phyloP scores from a whole-genome alignment of 92 coral and sea anemone species.

The Phenganax marumi region DNA sequence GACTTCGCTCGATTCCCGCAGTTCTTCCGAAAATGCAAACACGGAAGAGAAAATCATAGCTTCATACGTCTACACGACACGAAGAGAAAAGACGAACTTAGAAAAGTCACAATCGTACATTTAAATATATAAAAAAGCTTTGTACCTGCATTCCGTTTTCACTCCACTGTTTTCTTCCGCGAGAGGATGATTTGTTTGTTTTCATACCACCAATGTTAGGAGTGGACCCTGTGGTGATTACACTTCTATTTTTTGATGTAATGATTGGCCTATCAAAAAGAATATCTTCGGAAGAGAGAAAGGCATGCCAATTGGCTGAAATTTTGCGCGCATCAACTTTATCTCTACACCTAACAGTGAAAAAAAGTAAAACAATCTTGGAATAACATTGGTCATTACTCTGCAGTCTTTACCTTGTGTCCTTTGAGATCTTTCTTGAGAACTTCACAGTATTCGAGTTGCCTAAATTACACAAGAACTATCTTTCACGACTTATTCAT shows the following conservation, averaged over 20 bases:
- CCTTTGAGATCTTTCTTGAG: background rate
- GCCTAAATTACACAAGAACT: background rate
- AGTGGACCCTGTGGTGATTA: background rate
- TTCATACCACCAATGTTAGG: background rate
- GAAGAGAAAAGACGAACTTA: background rate
- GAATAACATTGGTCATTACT: background rate
- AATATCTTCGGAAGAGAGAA: too few relatives aligned
- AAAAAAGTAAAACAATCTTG: background rate
- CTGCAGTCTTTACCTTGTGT: background rate
- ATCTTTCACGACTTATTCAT: too few relatives aligned
- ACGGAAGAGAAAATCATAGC: slow-evolving; percentile 28
- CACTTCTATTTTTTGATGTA: background rate
- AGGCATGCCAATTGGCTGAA: too few relatives aligned
- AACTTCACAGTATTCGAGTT: background rate
- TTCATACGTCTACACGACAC: slow-evolving; percentile 21
- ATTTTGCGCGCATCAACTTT: background rate
- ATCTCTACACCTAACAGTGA: background rate
- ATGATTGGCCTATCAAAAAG: background rate
- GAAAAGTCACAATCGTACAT: background rate
- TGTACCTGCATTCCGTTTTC: slow-evolving; percentile 26
- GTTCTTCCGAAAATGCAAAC: slow-evolving; percentile 36
- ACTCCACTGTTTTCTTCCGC: slow-evolving; percentile 7
- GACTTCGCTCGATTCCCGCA: slow-evolving; percentile 24
- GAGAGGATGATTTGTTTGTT: background rate
- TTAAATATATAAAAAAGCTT: background rate